Evolutionary conservation across 2,797 vertebrate genomes (phyloP).

Genomic region (Chrosomus eos): DNA sequence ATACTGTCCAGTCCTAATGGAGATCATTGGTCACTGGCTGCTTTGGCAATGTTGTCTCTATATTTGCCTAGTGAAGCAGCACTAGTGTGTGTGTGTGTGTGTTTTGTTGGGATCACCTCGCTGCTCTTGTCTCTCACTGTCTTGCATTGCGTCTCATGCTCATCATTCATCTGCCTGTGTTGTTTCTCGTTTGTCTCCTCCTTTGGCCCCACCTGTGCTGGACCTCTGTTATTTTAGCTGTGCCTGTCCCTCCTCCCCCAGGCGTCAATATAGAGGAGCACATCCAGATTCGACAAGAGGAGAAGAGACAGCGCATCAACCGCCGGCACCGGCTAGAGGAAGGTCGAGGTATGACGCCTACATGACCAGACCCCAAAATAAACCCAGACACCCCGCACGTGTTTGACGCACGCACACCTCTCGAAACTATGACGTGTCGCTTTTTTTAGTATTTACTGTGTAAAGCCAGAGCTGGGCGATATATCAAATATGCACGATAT

Average conservation of each 20-base stretch:
- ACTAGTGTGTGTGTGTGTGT: slow-evolving; percentile 39
- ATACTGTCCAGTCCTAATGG: neutral
- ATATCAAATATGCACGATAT: neutral
- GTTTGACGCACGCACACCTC: neutral
- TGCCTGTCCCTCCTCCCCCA: slow-evolving; percentile 93
- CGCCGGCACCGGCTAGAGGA: slow-evolving; percentile 94
- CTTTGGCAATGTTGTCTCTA: slow-evolving; percentile 6
- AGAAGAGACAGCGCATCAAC: slow-evolving; percentile 95
- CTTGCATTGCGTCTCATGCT: slow-evolving; percentile 70
- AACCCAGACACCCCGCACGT: neutral
- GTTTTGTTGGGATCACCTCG: slow-evolving; percentile 54
- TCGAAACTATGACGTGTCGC: neutral
- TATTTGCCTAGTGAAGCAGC: neutral
- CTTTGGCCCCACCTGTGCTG: slow-evolving; percentile 46
- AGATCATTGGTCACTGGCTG: slow-evolving; percentile 21
- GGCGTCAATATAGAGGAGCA: slow-evolving; percentile 99
- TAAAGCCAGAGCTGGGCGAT: neutral
- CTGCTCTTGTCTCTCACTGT: slow-evolving; percentile 31
- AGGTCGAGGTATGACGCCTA: slow-evolving; percentile 87
- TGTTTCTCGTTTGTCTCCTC: slow-evolving; percentile 70
- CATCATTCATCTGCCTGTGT: slow-evolving; percentile 77
- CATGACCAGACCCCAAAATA: neutral
- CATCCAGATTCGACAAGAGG: slow-evolving; percentile 96
- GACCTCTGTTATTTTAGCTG: slow-evolving; percentile 84
- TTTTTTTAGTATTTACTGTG: neutral